phyloP scores from a whole-genome alignment of 2,797 vertebrate genomes.

The Hippocampus kuda region DNA sequence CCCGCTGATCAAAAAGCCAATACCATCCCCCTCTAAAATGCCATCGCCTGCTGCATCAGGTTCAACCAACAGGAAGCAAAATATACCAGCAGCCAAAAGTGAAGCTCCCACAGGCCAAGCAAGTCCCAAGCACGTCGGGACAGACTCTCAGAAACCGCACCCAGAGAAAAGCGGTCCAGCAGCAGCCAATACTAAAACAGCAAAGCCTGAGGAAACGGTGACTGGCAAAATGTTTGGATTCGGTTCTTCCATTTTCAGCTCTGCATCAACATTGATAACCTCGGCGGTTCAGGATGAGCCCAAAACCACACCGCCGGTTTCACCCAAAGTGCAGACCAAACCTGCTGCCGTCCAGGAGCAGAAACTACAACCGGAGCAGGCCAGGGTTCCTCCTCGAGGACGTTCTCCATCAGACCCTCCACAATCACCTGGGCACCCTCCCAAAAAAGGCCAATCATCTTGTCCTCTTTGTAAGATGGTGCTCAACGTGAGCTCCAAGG shows the following conservation, averaged over 20 bases:
- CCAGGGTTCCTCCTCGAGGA: slow-evolving; percentile 22
- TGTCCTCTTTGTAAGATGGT: slow-evolving; percentile 85
- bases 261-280: slow-evolving; percentile 84
- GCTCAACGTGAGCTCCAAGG: slow-evolving; percentile 75
- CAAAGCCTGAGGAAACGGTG: slow-evolving; percentile 71
- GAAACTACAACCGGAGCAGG: slow-evolving; percentile 31
- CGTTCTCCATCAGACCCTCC: slow-evolving; percentile 13
- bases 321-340: slow-evolving; percentile 58
- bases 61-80: slow-evolving; percentile 43
- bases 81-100: slow-evolving; percentile 43
- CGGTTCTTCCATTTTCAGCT: slow-evolving; percentile 87
- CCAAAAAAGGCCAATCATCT: slow-evolving; percentile 39
- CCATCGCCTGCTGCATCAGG: slow-evolving; percentile 33
- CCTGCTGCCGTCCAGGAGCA: slow-evolving; percentile 36
- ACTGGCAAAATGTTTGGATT: slow-evolving; percentile 91
- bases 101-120: slow-evolving; percentile 55
- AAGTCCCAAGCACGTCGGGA: slow-evolving; percentile 37
- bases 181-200: slow-evolving; percentile 40
- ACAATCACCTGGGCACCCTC: slow-evolving; percentile 26
- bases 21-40: slow-evolving; percentile 31
- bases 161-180: slow-evolving; percentile 51
- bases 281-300: slow-evolving; percentile 68
- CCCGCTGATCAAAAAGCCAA: slow-evolving; percentile 45
- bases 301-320: slow-evolving; percentile 60
- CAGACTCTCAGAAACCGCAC: slow-evolving; percentile 41